phyloP scores from a whole-genome alignment of 2,113 vertebrate species.

The Nerophis lumbriciformis region DNA sequence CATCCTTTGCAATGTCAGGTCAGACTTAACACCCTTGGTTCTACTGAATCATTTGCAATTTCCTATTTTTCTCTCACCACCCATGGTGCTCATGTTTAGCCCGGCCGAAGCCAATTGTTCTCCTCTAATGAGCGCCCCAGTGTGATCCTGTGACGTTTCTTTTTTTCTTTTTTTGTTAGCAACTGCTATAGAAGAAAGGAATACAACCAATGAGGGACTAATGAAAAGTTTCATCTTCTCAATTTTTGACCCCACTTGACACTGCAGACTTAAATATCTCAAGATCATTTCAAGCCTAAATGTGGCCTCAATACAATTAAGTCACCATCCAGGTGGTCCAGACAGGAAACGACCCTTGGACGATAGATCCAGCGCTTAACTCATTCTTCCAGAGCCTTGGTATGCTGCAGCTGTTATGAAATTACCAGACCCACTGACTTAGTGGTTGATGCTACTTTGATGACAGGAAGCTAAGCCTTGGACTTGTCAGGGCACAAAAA shows the following conservation, averaged over 20 bases:
- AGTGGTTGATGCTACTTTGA: constrained; percentile 1
- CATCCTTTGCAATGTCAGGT: constrained; percentile 14
- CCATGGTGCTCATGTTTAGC: constrained; percentile 30
- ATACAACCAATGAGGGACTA: constrained; percentile 51
- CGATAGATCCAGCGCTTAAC: constrained; percentile 22
- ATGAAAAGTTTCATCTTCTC: constrained; percentile 53
- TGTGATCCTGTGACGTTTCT: constrained; percentile 20
- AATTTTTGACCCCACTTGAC: constrained; percentile 59
- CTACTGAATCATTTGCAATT: constrained; percentile 45
- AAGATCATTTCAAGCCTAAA: constrained; percentile 42
- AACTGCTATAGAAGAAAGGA: constrained; percentile 51
- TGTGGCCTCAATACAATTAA: constrained; percentile 29
- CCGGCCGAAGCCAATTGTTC: constrained; percentile 41
- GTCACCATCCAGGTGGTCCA: constrained; percentile 54
- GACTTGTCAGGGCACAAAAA: not conserved
- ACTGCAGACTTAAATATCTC: constrained; percentile 47
- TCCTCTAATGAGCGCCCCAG: constrained; percentile 55
- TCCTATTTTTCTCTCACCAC: constrained; percentile 33
- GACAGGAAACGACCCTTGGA: constrained; percentile 49
- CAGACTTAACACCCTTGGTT: constrained; percentile 5
- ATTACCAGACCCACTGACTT: constrained; percentile 25
- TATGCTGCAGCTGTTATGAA: constrained; percentile 40
- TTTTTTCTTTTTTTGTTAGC: constrained; percentile 31
- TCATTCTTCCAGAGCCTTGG: constrained; percentile 16
- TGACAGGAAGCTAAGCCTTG: not conserved